These are phyloP conservation scores for Calidris pugnax DNA, from an alignment of 2,113 vertebrate genomes.

Conservation along the genomic window DNA sequence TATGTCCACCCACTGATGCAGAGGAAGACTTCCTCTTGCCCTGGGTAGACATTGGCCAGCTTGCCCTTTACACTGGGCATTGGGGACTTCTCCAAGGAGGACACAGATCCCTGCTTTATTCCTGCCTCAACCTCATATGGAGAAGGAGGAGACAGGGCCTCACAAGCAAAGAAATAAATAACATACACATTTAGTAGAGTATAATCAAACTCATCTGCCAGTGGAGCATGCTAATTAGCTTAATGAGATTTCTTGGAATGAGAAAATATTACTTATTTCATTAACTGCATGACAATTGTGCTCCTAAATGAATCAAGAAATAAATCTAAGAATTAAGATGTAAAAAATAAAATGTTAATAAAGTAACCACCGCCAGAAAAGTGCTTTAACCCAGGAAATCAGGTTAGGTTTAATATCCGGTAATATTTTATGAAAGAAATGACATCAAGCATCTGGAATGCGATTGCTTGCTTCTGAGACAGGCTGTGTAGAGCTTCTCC, in stretches of 20 bases:
- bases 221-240: slow-evolving; percentile 50
- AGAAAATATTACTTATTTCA: slow-evolving; percentile 67
- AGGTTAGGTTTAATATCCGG: background rate
- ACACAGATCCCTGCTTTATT: background rate
- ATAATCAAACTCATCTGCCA: slow-evolving; percentile 18
- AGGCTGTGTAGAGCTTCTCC: background rate
- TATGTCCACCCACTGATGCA: background rate
- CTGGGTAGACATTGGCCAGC: background rate
- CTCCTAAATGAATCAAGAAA: background rate
- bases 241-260: slow-evolving; percentile 58
- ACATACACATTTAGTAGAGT: background rate
- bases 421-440: background rate
- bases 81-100: background rate
- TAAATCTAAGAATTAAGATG: slow-evolving; percentile 2
- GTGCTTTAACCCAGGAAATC: background rate
- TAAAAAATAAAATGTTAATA: background rate
- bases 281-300: slow-evolving; percentile 53
- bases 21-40: background rate
- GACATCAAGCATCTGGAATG: background rate
- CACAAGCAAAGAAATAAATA: slow-evolving; percentile 3
- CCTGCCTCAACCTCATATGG: background rate
- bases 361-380: background rate
- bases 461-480: background rate
- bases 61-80: too few species aligned
- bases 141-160: background rate